Conservation (phyloP, 2,113 vertebrate genomes). For the Periophthalmus modestus region DNA sequence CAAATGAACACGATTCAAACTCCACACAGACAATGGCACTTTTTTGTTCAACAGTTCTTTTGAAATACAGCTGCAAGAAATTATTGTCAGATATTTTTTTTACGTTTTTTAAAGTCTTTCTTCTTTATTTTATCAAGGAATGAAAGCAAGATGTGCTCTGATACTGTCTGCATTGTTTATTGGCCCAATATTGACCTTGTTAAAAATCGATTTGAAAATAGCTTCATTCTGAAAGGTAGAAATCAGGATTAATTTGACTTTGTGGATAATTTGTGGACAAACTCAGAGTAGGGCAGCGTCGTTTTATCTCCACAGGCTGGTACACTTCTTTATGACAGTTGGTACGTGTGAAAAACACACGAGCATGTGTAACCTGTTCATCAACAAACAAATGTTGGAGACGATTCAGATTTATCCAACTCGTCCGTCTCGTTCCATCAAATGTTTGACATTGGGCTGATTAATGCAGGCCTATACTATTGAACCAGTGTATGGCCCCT, state of each 20-base stretch:
- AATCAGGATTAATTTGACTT: slow-evolving; percentile 24
- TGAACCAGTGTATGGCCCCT: not conserved
- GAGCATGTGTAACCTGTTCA: slow-evolving; percentile 44
- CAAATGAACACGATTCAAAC: slow-evolving; percentile 40
- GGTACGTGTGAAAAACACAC: slow-evolving; percentile 22
- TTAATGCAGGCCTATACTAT: not conserved
- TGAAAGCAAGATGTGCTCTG: slow-evolving; percentile 30
- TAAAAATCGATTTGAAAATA: slow-evolving; percentile 35
- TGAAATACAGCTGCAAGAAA: slow-evolving; percentile 10
- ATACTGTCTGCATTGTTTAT: slow-evolving; percentile 39
- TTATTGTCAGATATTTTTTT: slow-evolving; percentile 27
- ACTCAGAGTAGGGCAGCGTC: not conserved
- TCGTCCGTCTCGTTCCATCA: slow-evolving; percentile 30
- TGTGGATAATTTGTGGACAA: slow-evolving; percentile 17
- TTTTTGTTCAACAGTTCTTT: slow-evolving; percentile 3
- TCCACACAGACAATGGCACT: slow-evolving; percentile 21
- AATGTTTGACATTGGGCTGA: slow-evolving; percentile 31
- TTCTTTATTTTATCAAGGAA: slow-evolving; percentile 26
- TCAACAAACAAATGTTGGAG: slow-evolving; percentile 36
- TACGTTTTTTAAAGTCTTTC: slow-evolving; percentile 36
- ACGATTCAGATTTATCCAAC: slow-evolving; percentile 26
- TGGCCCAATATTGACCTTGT: slow-evolving; percentile 34
- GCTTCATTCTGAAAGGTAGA: slow-evolving; percentile 12
- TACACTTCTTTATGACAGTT: slow-evolving; percentile 17
- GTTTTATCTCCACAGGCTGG: slow-evolving; percentile 14